A percentile compares a stretch with the other conserved stretches of the same genome.
Conservation (phyloP, 2,797 vertebrate species). For the Coregonus sp. region DNA sequence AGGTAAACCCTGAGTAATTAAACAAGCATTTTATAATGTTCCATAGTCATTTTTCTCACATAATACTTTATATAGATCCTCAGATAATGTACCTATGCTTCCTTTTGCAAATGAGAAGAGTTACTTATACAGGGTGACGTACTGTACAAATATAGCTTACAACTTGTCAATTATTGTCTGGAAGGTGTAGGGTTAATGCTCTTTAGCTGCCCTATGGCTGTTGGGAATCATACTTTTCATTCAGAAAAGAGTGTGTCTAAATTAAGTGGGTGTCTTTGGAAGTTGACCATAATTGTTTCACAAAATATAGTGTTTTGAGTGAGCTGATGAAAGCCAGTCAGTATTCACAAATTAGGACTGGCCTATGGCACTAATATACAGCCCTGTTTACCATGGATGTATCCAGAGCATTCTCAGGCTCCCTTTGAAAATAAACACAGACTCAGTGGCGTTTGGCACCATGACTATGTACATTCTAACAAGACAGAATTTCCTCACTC, state of each 20-base stretch:
- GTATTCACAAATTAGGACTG: slow-evolving; percentile 46
- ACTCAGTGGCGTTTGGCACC: slow-evolving; percentile 34
- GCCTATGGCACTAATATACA: neutral
- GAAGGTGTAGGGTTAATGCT: neutral
- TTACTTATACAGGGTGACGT: too few species aligned
- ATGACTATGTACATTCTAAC: slow-evolving; percentile 28
- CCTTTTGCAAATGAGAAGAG: neutral
- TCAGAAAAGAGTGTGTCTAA: slow-evolving; percentile 2
- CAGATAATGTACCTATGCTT: neutral
- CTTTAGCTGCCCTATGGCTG: neutral
- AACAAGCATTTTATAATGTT: slow-evolving; percentile 26
- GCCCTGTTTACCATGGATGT: slow-evolving; percentile 48
- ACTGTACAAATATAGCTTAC: too few species aligned
- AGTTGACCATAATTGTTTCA: slow-evolving; percentile 36
- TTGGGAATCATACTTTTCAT: neutral
- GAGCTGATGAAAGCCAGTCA: slow-evolving; percentile 29
- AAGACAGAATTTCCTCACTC: slow-evolving; percentile 29
- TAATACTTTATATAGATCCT: slow-evolving; percentile 33
- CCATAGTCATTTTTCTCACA: slow-evolving; percentile 16
- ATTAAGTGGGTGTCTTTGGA: slow-evolving; percentile 32
- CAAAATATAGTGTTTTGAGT: slow-evolving; percentile 19
- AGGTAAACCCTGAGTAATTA: slow-evolving; percentile 28
- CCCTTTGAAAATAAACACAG: slow-evolving; percentile 49
- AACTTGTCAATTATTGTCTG: neutral
- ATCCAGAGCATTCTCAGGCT: slow-evolving; percentile 46